Evolutionary conservation across 2,113 vertebrate species (phyloP).

Genomic region (Pseudonaja textilis): DNA sequence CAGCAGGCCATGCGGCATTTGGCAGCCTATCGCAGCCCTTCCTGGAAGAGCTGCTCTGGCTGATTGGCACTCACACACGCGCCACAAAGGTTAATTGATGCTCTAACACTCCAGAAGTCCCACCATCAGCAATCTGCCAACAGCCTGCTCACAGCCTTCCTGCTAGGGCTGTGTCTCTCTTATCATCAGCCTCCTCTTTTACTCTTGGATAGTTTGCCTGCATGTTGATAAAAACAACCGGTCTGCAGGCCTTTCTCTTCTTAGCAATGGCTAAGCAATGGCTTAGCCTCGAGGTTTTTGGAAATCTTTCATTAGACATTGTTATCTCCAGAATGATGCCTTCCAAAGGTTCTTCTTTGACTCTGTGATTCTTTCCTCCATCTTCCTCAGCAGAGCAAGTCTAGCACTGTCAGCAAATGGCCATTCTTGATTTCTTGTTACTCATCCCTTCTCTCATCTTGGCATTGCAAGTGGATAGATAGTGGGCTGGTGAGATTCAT

Average conservation of each 20-base stretch:
- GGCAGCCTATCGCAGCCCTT: constrained; percentile 1
- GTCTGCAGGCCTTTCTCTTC: background rate
- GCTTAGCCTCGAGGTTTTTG: background rate
- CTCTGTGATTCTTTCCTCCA: background rate
- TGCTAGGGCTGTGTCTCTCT: constrained; percentile 13
- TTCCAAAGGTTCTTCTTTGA: too few relatives aligned
- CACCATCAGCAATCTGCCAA: constrained; percentile 55
- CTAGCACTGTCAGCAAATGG: background rate
- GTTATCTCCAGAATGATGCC: background rate
- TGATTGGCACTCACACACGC: constrained; percentile 45
- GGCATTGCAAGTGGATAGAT: background rate
- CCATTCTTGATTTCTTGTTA: background rate
- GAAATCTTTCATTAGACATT: background rate
- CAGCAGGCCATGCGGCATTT: constrained; percentile 21
- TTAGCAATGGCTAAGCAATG: background rate
- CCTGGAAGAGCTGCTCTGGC: constrained; percentile 21
- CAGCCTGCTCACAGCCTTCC: constrained; percentile 31
- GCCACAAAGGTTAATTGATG: constrained; percentile 64
- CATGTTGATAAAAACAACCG: background rate
- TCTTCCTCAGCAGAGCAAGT: background rate
- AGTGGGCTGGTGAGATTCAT: background rate
- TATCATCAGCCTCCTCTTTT: background rate
- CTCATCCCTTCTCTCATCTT: background rate
- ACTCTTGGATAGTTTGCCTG: background rate
- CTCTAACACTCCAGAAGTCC: constrained; percentile 59